Evolutionary conservation across 2,888 invertebrate genomes (phyloP), one percentile per base, ranked within the genome.

Genomic region (Polydrusus tereticollis): DNA sequence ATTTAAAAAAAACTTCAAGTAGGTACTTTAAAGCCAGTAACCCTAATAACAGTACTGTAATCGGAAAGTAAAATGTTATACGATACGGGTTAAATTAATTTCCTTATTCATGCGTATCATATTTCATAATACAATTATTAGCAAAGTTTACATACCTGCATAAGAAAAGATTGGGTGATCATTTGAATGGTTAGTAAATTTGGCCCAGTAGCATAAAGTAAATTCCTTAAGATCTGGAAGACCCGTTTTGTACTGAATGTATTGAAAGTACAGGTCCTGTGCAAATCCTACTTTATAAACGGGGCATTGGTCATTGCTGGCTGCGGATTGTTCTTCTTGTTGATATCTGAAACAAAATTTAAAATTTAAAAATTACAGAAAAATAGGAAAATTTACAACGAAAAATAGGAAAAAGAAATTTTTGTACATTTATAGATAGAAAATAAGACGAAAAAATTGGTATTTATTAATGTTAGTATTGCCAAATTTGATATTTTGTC

Each of bases 161-260:
- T 95, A 95, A 14, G 94, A 94, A 82, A 95, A 92, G 64, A 95
- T 83, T 0, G 94, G 93, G 86, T 95, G 95, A 82, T 95, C 94
- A 71, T 91, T 92, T 21, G 91, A 90, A 82, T 95, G 94, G 81
- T 94, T 95, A 78, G 90, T 90, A 81, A 94, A 94, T 80, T 94
- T 93, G 78, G 89, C 90, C 95, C 95, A 95, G 86, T 91, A 89
- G 82, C 95, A 95, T 8, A 95, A 87, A 0, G 94, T 94, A 83
- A 94, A 94, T 83, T 95, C 94, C 78, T 93, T 93, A 77, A 95
- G 81, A 80, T 93, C 91, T 0, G 94, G 94, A 36, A 95, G 80
- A 26, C 89, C 86, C 38, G 89, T 89, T 72, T 92, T 91, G 83
- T 93, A 95, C 78, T 92, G 90, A 68, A 94, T 88, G 79, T 93